A percentile compares a stretch with the other conserved stretches of the same genome.
Conservation (phyloP, 2,888 invertebrate species). For the Xanthia togata region DNA sequence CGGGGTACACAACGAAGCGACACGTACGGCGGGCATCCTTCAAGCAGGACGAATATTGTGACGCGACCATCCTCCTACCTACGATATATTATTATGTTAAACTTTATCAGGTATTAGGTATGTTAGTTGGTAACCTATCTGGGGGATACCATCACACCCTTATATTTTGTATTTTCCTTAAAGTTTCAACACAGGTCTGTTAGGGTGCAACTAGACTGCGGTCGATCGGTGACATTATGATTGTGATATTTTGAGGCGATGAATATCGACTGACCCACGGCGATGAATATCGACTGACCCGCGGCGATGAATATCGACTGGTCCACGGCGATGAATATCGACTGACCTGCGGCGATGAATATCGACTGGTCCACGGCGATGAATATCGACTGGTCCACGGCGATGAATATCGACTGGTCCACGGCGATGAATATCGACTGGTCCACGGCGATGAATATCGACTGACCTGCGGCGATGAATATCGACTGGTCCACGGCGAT, state of each 20-base stretch:
- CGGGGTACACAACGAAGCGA: constrained; percentile 65
- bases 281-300: background rate
- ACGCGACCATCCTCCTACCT: constrained; percentile 59
- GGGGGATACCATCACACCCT: background rate
- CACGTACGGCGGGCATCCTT: constrained; percentile 79
- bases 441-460: too few species aligned
- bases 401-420: too few species aligned
- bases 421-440: too few species aligned
- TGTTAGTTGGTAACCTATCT: background rate
- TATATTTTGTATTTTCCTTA: too few species aligned
- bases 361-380: too few species aligned
- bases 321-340: too few species aligned
- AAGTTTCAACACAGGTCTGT: too few species aligned
- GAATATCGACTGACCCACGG: background rate
- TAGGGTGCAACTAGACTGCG: background rate
- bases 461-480: too few species aligned
- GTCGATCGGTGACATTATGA: background rate
- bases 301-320: background rate
- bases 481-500: too few species aligned
- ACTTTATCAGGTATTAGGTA: constrained; percentile 51
- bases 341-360: background rate
- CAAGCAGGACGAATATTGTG: constrained; percentile 73
- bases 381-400: too few species aligned
- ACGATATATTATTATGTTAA: constrained; percentile 55
- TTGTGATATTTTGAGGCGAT: background rate